Percentiles rank a stretch among this genome's conserved stretches.
Evolutionary conservation across 2,888 invertebrate species (phyloP).

Genomic region (Himalopsyche japonica): DNA sequence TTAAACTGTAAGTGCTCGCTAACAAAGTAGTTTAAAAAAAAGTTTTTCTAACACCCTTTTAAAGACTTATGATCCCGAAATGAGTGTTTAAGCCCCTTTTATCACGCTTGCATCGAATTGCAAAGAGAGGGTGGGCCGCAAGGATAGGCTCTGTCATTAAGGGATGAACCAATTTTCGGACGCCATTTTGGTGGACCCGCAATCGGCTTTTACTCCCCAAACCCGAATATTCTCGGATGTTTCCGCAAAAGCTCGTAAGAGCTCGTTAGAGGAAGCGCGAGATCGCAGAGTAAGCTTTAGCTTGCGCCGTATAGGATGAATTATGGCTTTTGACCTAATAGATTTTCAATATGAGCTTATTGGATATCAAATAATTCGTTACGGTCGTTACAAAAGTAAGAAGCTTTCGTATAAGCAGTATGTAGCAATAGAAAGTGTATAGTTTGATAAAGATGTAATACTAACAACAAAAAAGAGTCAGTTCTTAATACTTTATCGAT

Average conservation of each 20-base stretch:
- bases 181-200: conserved; percentile 24
- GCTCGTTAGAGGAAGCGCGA: conserved; percentile 4
- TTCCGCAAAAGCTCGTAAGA: conserved; percentile 12
- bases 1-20: background rate
- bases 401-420: no score
- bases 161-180: conserved; percentile 32
- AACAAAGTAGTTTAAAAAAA: background rate
- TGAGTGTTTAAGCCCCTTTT: background rate
- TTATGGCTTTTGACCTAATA: no score
- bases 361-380: no score
- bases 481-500: no score
- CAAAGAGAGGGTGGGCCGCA: background rate
- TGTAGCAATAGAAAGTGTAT: no score
- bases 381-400: no score
- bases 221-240: background rate
- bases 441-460: no score
- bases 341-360: no score
- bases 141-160: conserved; percentile 20
- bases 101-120: background rate
- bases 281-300: background rate
- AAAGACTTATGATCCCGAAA: background rate
- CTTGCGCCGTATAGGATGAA: background rate
- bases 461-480: no score
- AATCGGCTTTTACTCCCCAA: conserved; percentile 19
- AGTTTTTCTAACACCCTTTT: background rate